Conservation (phyloP, 2,797 vertebrate species). For the Eulemur rubriventer region DNA sequence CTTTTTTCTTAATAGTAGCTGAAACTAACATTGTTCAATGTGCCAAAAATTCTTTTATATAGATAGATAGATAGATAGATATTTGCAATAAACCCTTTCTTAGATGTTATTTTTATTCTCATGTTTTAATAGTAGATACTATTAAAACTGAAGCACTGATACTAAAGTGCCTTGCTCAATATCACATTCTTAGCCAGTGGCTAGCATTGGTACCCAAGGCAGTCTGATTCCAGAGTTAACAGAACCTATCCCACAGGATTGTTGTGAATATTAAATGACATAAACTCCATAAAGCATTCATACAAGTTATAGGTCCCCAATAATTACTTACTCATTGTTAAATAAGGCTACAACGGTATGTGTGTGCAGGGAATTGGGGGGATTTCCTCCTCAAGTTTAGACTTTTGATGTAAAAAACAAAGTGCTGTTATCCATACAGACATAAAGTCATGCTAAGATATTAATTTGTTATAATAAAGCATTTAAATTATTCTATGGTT, state of each 20-base stretch:
- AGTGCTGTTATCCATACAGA: not conserved
- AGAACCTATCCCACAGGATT: not conserved
- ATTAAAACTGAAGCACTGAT: not conserved
- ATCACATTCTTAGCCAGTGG: not conserved
- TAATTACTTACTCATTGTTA: not conserved
- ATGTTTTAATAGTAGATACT: not conserved
- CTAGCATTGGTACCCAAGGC: not conserved
- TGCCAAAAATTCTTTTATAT: constrained; percentile 2
- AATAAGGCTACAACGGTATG: not conserved
- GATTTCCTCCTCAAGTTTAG: not conserved
- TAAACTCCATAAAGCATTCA: constrained; percentile 14
- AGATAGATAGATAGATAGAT: no score
- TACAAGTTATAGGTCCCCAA: not conserved
- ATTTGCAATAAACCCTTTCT: not conserved
- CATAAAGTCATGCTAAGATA: not conserved
- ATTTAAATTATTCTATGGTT: not conserved
- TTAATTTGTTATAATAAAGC: not conserved
- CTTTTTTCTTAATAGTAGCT: not conserved
- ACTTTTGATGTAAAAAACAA: not conserved
- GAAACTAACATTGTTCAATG: not conserved
- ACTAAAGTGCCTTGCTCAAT: not conserved
- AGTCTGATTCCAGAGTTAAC: not conserved
- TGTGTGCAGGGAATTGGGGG: not conserved
- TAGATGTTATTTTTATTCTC: not conserved
- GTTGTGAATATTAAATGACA: not conserved